These are phyloP conservation scores for Odontothrips loti DNA, from an alignment of 2,888 invertebrate species.

Conservation along the genomic window DNA sequence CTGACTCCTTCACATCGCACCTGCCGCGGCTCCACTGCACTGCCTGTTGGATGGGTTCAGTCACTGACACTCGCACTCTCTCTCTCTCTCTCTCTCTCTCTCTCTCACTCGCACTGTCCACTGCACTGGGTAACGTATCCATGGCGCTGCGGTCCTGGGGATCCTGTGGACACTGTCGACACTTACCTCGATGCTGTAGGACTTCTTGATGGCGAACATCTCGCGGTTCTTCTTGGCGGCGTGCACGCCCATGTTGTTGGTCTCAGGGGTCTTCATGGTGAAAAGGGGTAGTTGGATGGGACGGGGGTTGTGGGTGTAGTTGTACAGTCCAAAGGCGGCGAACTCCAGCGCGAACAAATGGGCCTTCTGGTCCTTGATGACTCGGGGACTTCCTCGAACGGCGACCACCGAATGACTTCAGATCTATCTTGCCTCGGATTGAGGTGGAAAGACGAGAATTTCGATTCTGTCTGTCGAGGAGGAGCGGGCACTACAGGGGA, in stretches of 20 bases:
- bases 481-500: neutral
- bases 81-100: too few species aligned
- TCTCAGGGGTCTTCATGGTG: slow-evolving; percentile 31
- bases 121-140: slow-evolving; percentile 29
- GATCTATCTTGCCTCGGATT: slow-evolving; percentile 30
- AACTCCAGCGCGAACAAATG: slow-evolving; percentile 40
- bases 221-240: slow-evolving; percentile 92
- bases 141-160: neutral
- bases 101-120: slow-evolving; percentile 13
- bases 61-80: too few species aligned
- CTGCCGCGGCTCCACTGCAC: too few species aligned
- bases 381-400: slow-evolving; percentile 29
- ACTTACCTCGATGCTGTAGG: slow-evolving; percentile 95
- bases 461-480: slow-evolving; percentile 18
- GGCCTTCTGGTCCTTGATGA: slow-evolving; percentile 29
- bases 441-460: slow-evolving; percentile 34
- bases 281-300: slow-evolving; percentile 34
- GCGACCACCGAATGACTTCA: slow-evolving; percentile 32
- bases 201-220: slow-evolving; percentile 95
- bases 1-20: too few species aligned
- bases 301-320: slow-evolving; percentile 37
- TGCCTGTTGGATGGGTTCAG: too few species aligned
- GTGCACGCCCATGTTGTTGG: slow-evolving; percentile 70
- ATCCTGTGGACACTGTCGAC: neutral
- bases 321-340: slow-evolving; percentile 41